Evolutionary conservation across 2,888 invertebrate genomes (phyloP).

Genomic region (Drosophila fungiperda): DNA sequence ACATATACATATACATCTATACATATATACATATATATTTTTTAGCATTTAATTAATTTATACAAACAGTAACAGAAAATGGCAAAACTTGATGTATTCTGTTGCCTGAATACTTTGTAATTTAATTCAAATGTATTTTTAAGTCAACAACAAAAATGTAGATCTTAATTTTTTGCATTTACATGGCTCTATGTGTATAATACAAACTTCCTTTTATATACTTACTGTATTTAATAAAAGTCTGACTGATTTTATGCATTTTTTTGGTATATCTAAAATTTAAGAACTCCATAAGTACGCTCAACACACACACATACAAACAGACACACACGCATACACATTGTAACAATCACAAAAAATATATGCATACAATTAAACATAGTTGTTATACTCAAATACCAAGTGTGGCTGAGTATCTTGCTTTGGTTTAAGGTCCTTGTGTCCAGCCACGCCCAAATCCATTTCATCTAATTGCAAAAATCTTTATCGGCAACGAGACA

Average conservation of each 20-base stretch:
- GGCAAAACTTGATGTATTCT: not conserved
- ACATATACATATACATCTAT: conserved; percentile 47
- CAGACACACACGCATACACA: conserved; percentile 17
- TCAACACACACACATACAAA: conserved; percentile 35
- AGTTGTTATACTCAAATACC: conserved; percentile 4
- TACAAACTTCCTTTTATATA: conserved; percentile 31
- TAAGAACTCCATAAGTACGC: conserved; percentile 41
- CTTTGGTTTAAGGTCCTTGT: not conserved
- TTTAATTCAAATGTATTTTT: conserved; percentile 22
- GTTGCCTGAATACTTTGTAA: conserved; percentile 13
- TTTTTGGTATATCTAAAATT: conserved; percentile 48
- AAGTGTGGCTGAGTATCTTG: not conserved
- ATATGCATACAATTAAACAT: conserved; percentile 7
- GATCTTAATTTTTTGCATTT: conserved; percentile 53
- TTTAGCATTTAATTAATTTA: conserved; percentile 58
- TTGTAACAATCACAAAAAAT: conserved; percentile 5
- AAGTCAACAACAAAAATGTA: conserved; percentile 8
- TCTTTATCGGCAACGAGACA: not conserved
- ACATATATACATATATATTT: conserved; percentile 24
- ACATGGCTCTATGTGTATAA: conserved; percentile 46
- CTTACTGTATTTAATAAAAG: conserved; percentile 61
- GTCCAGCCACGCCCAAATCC: not conserved
- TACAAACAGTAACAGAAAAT: conserved; percentile 8
- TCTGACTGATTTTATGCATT: conserved; percentile 79
- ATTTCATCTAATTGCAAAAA: not conserved